Evolutionary conservation across 1,140 invertebrate species (phyloP), one percentile per base, ranked within the genome.

Genomic region (Formica exsecta): DNA sequence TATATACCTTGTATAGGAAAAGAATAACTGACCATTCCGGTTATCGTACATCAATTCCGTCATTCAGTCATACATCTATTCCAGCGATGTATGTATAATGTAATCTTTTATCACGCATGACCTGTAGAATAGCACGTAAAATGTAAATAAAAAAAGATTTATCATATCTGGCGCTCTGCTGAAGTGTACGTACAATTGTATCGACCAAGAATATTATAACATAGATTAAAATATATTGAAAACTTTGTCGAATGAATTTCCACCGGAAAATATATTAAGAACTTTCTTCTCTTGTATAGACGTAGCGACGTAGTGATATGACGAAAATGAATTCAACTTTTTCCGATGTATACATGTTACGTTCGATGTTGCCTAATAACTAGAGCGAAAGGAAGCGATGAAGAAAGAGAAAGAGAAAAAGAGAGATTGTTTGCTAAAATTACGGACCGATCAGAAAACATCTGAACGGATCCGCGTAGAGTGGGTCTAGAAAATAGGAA

Each of bases 371-470:
- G 44, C 44, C 41, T 68, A 68, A 80, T 57, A 57, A 48, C 29
- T 36, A 2, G 32, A 86, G 22, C 65, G 51, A 70, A 59, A 71
- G 22, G 75, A 13, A 79, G 48, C 59, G 16, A 38, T 29, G 22
- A 5, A 59, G 19, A 71, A 25, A 71, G 13, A 75, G 13, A 65
- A n/a, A 71, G 22, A 76, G 41, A 71, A 25, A 80, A 41, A 75
- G 41, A 84, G 70, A 75, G 62, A 41, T 16, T 25, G 44, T 44
- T 73, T 38, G 54, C 38, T 62, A 71, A 77, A 84, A 87, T 80
- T 89, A 51, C 83, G 64, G 73, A 65, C 51, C 84, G 83, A 90
- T 81, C 87, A 64, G 32, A 51, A 84, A 81, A 71, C 64, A 61
- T 77, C 41, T 41, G 48, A 85, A 51, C 62, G 7, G 13, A 85